Conservation (phyloP, 2,797 vertebrate species). For the Mus spretus region DNA sequence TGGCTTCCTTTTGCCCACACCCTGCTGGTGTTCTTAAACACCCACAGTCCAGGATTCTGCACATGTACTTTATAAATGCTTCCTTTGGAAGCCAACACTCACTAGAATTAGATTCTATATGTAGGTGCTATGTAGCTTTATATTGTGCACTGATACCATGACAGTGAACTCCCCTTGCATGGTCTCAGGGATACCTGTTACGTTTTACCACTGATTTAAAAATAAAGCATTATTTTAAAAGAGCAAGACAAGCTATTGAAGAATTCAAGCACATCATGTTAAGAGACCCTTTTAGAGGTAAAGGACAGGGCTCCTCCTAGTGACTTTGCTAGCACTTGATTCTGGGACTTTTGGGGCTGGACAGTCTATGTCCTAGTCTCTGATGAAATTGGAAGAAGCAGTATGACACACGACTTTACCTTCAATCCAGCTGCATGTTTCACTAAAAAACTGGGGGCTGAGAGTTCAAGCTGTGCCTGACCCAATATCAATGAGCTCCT, state of each 20-base stretch:
- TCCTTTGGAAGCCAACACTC: not conserved
- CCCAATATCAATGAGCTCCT: rapidly evolving
- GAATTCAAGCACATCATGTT: not conserved
- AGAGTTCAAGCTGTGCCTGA: not conserved
- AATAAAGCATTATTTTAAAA: not conserved
- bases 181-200: not conserved
- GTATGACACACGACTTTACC: not conserved
- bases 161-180: not conserved
- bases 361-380: not conserved
- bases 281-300: not conserved
- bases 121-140: not conserved
- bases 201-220: not conserved
- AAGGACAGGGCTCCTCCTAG: not conserved
- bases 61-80: not conserved
- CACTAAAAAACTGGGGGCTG: not conserved
- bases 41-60: not conserved
- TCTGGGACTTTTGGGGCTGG: not conserved
- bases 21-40: not conserved
- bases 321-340: not conserved
- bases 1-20: rapidly evolving
- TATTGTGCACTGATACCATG: not conserved
- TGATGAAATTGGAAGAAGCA: not conserved
- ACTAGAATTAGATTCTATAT: not conserved
- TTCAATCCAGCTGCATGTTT: not conserved
- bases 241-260: not conserved